Conservation (phyloP, 35 echinoderm and acorn worm genomes). For the Heliocidaris tuberculata region DNA sequence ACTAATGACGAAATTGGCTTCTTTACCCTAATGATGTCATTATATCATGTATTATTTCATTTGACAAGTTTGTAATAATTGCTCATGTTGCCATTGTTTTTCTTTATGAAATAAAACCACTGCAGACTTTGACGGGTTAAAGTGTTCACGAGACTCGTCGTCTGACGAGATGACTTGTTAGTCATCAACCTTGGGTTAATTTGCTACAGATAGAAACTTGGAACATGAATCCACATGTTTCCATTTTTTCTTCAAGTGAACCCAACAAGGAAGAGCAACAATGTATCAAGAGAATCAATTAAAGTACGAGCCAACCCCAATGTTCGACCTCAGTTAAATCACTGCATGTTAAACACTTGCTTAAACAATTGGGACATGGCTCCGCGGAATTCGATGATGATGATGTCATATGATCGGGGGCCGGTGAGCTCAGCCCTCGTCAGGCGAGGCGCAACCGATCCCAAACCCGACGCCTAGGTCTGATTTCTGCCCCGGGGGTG, state of each 20-base stretch:
- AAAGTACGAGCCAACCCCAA: neutral
- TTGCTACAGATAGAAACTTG: too few relatives aligned
- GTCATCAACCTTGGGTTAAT: too few relatives aligned
- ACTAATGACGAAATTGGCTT: too few relatives aligned
- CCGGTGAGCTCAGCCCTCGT: neutral
- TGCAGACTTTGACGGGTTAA: too few relatives aligned
- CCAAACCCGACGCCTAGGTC: neutral
- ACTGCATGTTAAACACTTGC: slow-evolving; percentile 5
- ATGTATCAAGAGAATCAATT: neutral
- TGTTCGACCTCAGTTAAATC: neutral
- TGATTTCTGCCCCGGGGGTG: slow-evolving; percentile 1
- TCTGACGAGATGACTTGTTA: too few relatives aligned
- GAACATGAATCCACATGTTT: too few relatives aligned
- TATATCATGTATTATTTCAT: too few relatives aligned
- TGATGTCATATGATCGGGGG: neutral
- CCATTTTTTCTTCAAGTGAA: neutral
- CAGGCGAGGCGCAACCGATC: slow-evolving; percentile 6
- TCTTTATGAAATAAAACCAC: too few relatives aligned
- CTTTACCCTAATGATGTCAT: too few relatives aligned
- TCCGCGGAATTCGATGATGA: neutral
- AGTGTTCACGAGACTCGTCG: too few relatives aligned
- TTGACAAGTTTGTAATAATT: too few relatives aligned
- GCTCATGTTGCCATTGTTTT: too few relatives aligned
- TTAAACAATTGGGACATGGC: slow-evolving; percentile 9
- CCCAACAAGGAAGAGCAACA: neutral